Percentiles rank a stretch among this genome's conserved stretches.
Evolutionary conservation across 2,113 vertebrate genomes (phyloP).

Genomic region (Chitala chitala): DNA sequence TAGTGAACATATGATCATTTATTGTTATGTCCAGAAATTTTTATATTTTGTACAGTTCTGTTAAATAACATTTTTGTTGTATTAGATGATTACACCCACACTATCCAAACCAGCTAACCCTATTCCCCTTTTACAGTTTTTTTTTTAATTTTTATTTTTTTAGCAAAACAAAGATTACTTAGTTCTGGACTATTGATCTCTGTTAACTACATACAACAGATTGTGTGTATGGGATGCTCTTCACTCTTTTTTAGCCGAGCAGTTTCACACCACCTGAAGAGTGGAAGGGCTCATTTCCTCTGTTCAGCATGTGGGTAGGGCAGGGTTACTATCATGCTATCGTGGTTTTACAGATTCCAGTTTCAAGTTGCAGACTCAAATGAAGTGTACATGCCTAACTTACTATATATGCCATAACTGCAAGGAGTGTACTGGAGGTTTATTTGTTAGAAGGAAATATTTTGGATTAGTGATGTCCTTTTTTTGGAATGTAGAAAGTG

Average conservation of each 20-base stretch:
- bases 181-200: not conserved
- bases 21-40: too few species aligned
- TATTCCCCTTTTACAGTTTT: not conserved
- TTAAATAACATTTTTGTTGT: too few species aligned
- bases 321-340: not conserved
- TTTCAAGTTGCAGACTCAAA: not conserved
- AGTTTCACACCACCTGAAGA: not conserved
- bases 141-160: too few species aligned
- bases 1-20: too few species aligned
- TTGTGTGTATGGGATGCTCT: not conserved
- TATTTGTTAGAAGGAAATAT: too few species aligned
- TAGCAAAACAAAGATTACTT: too few species aligned
- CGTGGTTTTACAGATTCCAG: not conserved
- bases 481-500: not conserved
- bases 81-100: too few species aligned
- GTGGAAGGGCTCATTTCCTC: not conserved
- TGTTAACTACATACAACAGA: slow-evolving; percentile 8
- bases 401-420: not conserved
- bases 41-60: too few species aligned
- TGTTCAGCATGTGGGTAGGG: not conserved
- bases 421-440: not conserved
- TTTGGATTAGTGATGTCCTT: too few species aligned
- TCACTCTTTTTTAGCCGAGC: not conserved
- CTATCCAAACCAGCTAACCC: not conserved
- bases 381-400: not conserved